Evolutionary conservation across 2,113 vertebrate genomes (phyloP), one percentile per base, ranked within the genome.

Genomic region (Psammodynastes pulverulentus): DNA sequence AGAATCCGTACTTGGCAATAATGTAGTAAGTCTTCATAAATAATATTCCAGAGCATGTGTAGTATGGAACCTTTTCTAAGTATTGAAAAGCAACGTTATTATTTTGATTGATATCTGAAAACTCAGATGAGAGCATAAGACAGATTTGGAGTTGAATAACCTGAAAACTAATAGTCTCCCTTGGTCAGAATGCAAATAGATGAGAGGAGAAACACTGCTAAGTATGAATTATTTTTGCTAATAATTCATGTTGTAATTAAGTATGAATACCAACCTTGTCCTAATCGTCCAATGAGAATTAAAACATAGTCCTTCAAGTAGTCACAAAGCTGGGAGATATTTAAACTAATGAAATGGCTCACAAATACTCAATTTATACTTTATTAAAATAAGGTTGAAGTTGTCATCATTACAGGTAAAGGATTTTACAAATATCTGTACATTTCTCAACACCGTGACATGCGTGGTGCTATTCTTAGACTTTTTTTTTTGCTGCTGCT

Each of bases 391-490:
- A 0, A 56, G 87, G 92, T 54, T 13, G 29, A 90, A 91, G 93
- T 93, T 94, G 91, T 94, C 13, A 29, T 45, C 24, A 24, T 39
- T 52, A 92, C 62, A 49, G 39, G 23, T 52, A 51, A 5, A 0
- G 1, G 86, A 89, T 86, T 92, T 87, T 19, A 48, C 39, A 91
- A 5, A 93, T 92, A 87, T 62, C 54, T 87, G 94, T 39, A 34
- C 91, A 95, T 95, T 96, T 95, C 95, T 93, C 93, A 94, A 94
- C 92, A 94, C 53, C 17, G 56, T 93, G 93, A 94, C 91, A 93
- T 0, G 88, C 51, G 29, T 95, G 90, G 87, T 39, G 13, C 88
- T 53, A 93, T 43, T 19, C 19, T 48, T 1, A 0, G 94, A 94
- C 93, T 12, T 34, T 93, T 95, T 94, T 48, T 85, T 58, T 29